These are phyloP conservation scores for Latrodectus elegans DNA, from an alignment of 2,888 invertebrate species.

Conservation along the genomic window DNA sequence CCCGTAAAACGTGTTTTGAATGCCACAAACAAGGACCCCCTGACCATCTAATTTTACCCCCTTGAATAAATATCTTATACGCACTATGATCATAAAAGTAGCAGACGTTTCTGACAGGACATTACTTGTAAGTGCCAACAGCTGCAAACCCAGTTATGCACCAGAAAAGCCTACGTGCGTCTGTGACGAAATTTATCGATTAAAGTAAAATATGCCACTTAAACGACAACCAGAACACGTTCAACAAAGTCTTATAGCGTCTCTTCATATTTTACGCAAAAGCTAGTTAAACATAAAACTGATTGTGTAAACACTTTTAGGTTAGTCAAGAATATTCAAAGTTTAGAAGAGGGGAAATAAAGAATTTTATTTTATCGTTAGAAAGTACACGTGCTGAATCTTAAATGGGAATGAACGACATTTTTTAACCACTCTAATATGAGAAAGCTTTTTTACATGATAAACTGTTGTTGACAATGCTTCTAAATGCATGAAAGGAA, in stretches of 20 bases:
- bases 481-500: too few species aligned
- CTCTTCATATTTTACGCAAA: slow-evolving; percentile 39
- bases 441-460: too few species aligned
- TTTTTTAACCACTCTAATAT: too few species aligned
- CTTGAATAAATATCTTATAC: slow-evolving; percentile 31
- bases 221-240: slow-evolving; percentile 14
- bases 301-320: slow-evolving; percentile 47
- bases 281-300: slow-evolving; percentile 34
- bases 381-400: too few species aligned
- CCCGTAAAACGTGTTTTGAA: neutral
- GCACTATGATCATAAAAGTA: slow-evolving; percentile 46
- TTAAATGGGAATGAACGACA: too few species aligned
- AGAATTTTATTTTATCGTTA: too few species aligned
- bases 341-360: neutral
- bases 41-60: slow-evolving; percentile 28
- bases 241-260: slow-evolving; percentile 20
- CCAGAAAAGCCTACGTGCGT: slow-evolving; percentile 12
- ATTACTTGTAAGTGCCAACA: slow-evolving; percentile 61
- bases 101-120: slow-evolving; percentile 45
- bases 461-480: too few species aligned
- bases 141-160: slow-evolving; percentile 34
- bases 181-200: slow-evolving; percentile 51
- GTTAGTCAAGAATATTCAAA: slow-evolving; percentile 29
- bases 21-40: slow-evolving; percentile 19
- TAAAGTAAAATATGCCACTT: slow-evolving; percentile 38